These are phyloP conservation scores for Eupeodes luniger DNA, from an alignment of 2,888 invertebrate species.

Conservation along the genomic window DNA sequence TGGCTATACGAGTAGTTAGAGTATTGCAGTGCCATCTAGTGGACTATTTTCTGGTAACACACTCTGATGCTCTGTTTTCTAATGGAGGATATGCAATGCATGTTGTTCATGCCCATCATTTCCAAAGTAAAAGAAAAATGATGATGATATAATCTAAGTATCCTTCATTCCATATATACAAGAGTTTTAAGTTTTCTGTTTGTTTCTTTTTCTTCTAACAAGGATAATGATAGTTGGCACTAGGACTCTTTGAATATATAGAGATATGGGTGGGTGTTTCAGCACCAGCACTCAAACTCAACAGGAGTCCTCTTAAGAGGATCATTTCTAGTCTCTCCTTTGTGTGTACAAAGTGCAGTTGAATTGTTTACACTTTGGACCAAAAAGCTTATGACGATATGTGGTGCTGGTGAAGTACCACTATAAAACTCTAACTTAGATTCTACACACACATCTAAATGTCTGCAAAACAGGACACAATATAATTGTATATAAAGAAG, in stretches of 20 bases:
- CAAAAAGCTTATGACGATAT: constrained; percentile 24
- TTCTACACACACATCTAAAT: background rate
- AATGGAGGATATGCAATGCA: constrained; percentile 16
- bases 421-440: constrained; percentile 17
- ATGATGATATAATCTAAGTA: constrained; percentile 48
- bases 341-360: constrained; percentile 45
- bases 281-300: constrained; percentile 23
- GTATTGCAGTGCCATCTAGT: constrained; percentile 19
- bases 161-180: constrained; percentile 9
- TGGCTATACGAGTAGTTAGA: background rate
- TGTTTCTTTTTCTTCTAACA: constrained; percentile 31
- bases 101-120: constrained; percentile 36
- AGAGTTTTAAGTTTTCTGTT: constrained; percentile 5
- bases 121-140: constrained; percentile 3
- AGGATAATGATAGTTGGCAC: constrained; percentile 57
- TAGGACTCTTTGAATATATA: background rate
- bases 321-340: constrained; percentile 38
- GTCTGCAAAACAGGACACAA: no score
- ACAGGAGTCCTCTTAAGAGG: constrained; percentile 54
- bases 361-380: constrained; percentile 44
- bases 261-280: background rate
- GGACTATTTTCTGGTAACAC: constrained; percentile 21
- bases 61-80: background rate
- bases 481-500: no score
- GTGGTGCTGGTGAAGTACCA: constrained; percentile 10